phyloP scores from a whole-genome alignment of 2,113 vertebrate species.

The Zapornia atra region DNA sequence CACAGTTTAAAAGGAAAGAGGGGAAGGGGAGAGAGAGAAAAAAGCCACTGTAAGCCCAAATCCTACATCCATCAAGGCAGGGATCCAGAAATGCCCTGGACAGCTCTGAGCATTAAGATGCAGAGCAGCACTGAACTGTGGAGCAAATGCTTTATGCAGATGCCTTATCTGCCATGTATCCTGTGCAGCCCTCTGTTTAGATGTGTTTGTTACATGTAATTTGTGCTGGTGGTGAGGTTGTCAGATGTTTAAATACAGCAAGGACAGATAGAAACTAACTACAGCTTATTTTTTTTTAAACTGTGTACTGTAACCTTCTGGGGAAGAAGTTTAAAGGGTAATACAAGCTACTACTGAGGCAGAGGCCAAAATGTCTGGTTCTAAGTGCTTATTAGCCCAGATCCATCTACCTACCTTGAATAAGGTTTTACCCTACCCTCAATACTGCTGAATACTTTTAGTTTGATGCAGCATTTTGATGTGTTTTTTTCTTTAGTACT shows the following conservation, averaged over 20 bases:
- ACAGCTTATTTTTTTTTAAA: not conserved
- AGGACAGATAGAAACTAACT: not conserved
- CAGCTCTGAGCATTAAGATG: not conserved
- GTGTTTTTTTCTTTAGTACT: not conserved
- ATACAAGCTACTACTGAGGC: not conserved
- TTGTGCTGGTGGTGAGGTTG: too few relatives aligned
- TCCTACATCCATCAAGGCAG: not conserved
- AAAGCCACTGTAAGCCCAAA: not conserved
- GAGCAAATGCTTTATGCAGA: not conserved
- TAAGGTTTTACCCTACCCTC: not conserved
- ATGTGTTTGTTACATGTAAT: not conserved
- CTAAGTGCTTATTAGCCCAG: not conserved
- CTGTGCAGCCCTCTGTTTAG: not conserved
- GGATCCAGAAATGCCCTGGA: not conserved
- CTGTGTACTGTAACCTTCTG: not conserved
- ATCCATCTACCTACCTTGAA: not conserved
- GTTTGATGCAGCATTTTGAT: not conserved
- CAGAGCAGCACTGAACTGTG: not conserved
- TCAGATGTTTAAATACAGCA: not conserved
- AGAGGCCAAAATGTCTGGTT: not conserved
- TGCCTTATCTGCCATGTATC: not conserved
- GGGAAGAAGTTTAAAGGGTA: not conserved
- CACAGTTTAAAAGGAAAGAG: not conserved
- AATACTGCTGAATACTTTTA: not conserved
- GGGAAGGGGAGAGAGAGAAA: fast-evolving